Percentiles rank a stretch among this genome's conserved stretches.
phyloP scores from a whole-genome alignment of 2,113 vertebrate genomes.

The Erythrocebus patas region DNA sequence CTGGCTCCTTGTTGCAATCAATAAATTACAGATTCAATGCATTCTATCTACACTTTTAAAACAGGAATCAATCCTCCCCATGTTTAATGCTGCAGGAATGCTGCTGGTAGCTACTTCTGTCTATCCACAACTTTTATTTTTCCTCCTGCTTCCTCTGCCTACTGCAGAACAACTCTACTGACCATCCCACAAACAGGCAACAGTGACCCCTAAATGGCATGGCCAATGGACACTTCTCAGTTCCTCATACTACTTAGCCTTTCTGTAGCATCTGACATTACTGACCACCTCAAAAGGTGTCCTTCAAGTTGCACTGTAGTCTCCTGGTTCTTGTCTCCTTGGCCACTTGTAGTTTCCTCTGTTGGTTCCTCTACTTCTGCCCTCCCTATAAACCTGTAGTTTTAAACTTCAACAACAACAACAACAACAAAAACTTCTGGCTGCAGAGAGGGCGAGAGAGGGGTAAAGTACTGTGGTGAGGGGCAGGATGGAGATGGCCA shows the following conservation, averaged over 20 bases:
- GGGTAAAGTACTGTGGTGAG: background rate
- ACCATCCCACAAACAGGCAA: background rate
- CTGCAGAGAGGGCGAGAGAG: background rate
- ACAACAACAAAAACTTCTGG: background rate
- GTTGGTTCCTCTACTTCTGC: background rate
- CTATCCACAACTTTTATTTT: background rate
- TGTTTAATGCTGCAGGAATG: background rate
- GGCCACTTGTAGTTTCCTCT: background rate
- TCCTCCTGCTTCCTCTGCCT: background rate
- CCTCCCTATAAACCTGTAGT: background rate
- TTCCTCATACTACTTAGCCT: background rate
- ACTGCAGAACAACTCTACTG: background rate
- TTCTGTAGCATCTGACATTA: background rate
- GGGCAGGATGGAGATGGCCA: background rate
- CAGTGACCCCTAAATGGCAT: background rate
- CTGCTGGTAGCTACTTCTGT: background rate
- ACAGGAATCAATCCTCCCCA: background rate
- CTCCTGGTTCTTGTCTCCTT: slow-evolving; percentile 3
- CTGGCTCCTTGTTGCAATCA: slow-evolving; percentile 10
- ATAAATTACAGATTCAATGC: background rate
- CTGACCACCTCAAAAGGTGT: background rate
- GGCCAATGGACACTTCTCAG: background rate
- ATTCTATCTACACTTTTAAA: background rate
- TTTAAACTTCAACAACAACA: background rate
- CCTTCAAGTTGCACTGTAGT: background rate